Evolutionary conservation across 2,797 vertebrate genomes (phyloP).

Genomic region (Amphiprion clarkii): DNA sequence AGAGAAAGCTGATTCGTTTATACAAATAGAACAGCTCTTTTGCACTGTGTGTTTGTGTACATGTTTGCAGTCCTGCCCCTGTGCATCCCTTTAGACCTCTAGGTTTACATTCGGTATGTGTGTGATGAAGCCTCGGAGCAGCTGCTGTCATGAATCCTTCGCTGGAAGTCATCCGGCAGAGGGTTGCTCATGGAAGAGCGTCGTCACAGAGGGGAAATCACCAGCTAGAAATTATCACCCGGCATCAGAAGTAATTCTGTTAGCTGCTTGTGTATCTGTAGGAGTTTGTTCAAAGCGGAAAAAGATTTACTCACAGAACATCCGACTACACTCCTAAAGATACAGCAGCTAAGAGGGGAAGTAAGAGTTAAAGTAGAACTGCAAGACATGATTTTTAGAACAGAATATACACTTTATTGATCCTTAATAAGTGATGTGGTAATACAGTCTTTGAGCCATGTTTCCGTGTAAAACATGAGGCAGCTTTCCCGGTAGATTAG

Average conservation of each 20-base stretch:
- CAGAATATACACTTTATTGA: no score
- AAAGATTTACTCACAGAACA: no score
- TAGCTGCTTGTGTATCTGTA: conserved; percentile 12
- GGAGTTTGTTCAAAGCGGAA: no score
- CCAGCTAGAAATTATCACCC: conserved; percentile 36
- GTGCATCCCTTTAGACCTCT: conserved; percentile 12
- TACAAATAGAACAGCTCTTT: conserved; percentile 5
- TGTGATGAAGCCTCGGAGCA: conserved; percentile 58
- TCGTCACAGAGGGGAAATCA: conserved; percentile 40
- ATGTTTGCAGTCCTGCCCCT: no score
- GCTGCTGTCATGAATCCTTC: conserved; percentile 65
- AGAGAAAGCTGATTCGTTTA: not conserved
- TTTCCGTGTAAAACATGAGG: no score
- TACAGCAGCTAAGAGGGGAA: not conserved
- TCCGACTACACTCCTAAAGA: not conserved
- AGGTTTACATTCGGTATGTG: conserved; percentile 12
- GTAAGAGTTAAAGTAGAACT: not conserved
- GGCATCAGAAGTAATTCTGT: conserved; percentile 52
- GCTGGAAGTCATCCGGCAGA: conserved; percentile 48
- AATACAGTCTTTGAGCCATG: no score
- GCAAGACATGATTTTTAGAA: no score
- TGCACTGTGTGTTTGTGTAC: not conserved
- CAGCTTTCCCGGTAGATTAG: no score
- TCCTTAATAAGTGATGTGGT: no score
- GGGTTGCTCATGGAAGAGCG: conserved; percentile 56